Conservation (phyloP, 2,888 invertebrate genomes). For the Cephus runcator region DNA sequence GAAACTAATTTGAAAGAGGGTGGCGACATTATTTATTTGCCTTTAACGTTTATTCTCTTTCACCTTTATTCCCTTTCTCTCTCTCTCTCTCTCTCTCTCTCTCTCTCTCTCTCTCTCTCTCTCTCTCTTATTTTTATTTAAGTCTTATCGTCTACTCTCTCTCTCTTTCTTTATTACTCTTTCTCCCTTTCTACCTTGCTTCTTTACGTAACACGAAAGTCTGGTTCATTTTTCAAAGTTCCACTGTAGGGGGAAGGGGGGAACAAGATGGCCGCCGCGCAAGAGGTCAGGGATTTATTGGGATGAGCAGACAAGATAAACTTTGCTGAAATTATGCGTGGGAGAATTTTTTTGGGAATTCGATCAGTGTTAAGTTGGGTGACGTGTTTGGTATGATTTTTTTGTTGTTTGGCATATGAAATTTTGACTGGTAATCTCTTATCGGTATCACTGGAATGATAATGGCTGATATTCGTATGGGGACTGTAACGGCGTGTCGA, state of each 20-base stretch:
- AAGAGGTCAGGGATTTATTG: neutral
- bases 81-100: neutral
- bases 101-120: neutral
- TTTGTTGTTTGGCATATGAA: no score
- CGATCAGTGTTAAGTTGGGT: neutral
- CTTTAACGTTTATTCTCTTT: no score
- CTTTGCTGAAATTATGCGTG: neutral
- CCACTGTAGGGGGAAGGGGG: neutral
- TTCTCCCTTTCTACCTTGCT: no score
- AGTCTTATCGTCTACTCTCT: no score
- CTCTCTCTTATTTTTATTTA: neutral
- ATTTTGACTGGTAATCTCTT: no score
- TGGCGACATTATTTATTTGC: no score
- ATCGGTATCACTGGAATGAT: no score
- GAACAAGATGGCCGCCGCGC: neutral
- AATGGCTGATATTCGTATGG: no score
- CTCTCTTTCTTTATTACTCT: neutral
- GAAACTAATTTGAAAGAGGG: no score
- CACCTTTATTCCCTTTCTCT: no score
- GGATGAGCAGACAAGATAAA: neutral
- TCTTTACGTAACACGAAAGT: neutral
- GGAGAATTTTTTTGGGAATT: neutral
- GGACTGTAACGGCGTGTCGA: no score
- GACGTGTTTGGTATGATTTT: neutral
- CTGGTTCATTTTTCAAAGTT: neutral